A percentile compares a stretch with the other conserved stretches of the same genome.
Evolutionary conservation across 2,888 invertebrate genomes (phyloP).

Genomic region (Abrostola triplasia): DNA sequence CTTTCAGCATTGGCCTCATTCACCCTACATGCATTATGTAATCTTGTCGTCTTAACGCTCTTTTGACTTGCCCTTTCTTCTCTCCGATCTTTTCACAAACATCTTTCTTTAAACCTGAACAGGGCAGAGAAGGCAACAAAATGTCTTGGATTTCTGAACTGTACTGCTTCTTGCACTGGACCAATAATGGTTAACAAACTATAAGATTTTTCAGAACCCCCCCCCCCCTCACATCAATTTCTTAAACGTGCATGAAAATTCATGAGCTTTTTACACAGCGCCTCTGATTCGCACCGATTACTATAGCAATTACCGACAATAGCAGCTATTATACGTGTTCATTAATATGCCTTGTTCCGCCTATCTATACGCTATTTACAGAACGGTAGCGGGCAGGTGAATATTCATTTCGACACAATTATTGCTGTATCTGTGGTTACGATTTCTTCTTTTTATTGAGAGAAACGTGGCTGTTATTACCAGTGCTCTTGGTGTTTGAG

Average conservation of each 20-base stretch:
- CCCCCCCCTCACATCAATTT: no score
- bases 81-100: no score
- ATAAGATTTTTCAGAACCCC: no score
- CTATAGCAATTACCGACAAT: not conserved
- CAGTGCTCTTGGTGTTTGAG: not conserved
- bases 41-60: no score
- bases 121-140: no score
- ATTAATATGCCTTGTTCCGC: conserved; percentile 1
- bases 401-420: not conserved
- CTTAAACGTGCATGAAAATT: not conserved
- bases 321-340: not conserved
- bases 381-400: not conserved
- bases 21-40: no score
- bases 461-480: not conserved
- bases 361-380: not conserved
- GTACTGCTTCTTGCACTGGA: no score
- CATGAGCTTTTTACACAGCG: not conserved
- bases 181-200: no score
- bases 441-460: not conserved
- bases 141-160: no score
- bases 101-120: no score
- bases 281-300: not conserved
- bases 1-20: no score
- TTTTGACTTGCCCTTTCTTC: no score
- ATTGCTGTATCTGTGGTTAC: not conserved